These are phyloP conservation scores for Timema podura DNA, from an alignment of 2,888 invertebrate species.

Conservation along the genomic window DNA sequence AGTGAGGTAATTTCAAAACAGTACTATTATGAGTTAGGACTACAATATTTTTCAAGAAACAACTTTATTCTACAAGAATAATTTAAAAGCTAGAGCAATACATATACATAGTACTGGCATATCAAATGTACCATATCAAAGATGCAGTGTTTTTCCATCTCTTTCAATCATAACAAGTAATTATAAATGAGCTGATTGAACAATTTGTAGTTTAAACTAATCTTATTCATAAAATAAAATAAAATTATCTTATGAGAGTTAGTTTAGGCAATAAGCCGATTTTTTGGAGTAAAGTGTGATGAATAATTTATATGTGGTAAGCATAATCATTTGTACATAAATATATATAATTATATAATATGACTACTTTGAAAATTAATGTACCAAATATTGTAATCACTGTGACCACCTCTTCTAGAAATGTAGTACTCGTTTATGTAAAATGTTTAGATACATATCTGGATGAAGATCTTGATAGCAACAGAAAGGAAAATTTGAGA, in stretches of 20 bases:
- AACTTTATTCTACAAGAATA: too few species aligned
- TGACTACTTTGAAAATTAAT: conserved; percentile 27
- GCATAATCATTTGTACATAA: neutral
- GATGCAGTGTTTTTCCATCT: conserved; percentile 23
- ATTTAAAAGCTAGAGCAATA: too few species aligned
- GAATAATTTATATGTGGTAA: conserved; percentile 24
- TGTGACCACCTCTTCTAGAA: conserved; percentile 8
- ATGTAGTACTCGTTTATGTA: too few species aligned
- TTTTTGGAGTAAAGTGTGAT: conserved; percentile 27
- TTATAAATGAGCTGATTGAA: conserved; percentile 19
- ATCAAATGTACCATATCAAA: conserved; percentile 31
- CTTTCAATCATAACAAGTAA: conserved; percentile 28
- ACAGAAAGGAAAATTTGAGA: neutral
- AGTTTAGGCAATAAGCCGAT: conserved; percentile 27
- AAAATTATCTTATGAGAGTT: conserved; percentile 23
- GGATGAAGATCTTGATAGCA: too few species aligned
- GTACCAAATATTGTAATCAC: conserved; percentile 25
- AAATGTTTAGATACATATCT: too few species aligned
- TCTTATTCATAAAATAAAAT: neutral
- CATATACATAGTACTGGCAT: conserved; percentile 21
- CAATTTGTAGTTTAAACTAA: conserved; percentile 21
- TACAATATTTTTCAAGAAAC: too few species aligned
- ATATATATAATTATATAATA: conserved; percentile 22
- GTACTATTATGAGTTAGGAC: too few species aligned
- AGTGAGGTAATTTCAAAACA: too few species aligned